Evolutionary conservation across 2,797 vertebrate species (phyloP), one percentile per base, ranked within the genome.

Genomic region (Chelidonichthys spinosus): DNA sequence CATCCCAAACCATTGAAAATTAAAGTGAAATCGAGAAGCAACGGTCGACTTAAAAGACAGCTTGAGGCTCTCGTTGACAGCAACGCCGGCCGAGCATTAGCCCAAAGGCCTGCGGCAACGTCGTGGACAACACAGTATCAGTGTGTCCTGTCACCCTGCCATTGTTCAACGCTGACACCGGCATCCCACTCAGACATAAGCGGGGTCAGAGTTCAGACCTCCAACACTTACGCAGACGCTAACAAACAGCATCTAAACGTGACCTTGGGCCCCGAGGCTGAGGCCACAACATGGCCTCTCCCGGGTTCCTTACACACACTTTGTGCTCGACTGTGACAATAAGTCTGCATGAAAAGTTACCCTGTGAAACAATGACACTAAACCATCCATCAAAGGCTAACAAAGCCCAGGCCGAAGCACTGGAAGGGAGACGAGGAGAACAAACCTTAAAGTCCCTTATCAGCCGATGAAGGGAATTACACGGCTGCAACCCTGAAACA

Each of bases 401-500:
- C 85, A 88, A 80, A 85, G 86, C 89, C 55, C 62, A 84, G 81
- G 84, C 84, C 82, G 79, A 71, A 88, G 74, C 77, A 72, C 76
- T 79, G 79, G 60, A 35, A 84, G 82, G 63, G 79, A 74, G 64
- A 77, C 37, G 59, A 53, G 10, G 37, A 84, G 86, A 90, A 85
- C 80, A 88, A 87, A 87, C 82, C 82, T 83, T 85, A 83, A 82
- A 91, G 83, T 88, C 86, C 15, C 84, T 92, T 90, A 91, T 91
- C 90, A 85, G 85, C 82, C 17, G 84, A 91, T 87, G 85, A 85
- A 87, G 79, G 61, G 91, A 90, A 92, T 92, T 85, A 91, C 90
- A 90, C 50, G 66, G 87, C 89, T 85, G 80, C 84, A 85, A 87
- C 82, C 81, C 86, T 87, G 89, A 89, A 89, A 89, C 88, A 90